phyloP scores from a whole-genome alignment of 1,140 invertebrate species.

The Drosophila kikkawai region DNA sequence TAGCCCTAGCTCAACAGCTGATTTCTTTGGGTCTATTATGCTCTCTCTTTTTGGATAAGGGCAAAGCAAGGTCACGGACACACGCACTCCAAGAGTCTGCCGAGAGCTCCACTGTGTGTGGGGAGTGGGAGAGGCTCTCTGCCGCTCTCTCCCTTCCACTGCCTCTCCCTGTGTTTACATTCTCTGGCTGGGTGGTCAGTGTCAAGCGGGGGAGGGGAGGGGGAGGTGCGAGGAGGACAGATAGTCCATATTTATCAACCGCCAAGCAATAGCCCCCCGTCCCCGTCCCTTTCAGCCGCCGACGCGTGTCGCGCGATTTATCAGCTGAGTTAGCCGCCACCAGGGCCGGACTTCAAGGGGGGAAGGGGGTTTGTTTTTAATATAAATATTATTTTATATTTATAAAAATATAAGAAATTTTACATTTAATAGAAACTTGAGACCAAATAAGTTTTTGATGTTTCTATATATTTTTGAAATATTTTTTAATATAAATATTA shows the following conservation, averaged over 20 bases:
- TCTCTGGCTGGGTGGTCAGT: background rate
- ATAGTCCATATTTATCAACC: slow-evolving; percentile 32
- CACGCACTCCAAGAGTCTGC: slow-evolving; percentile 19
- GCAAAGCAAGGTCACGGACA: slow-evolving; percentile 52
- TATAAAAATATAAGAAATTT: background rate
- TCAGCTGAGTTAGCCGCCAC: slow-evolving; percentile 5
- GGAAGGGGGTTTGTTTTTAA: background rate
- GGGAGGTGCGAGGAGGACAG: background rate
- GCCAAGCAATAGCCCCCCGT: background rate
- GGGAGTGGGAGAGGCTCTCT: slow-evolving; percentile 12
- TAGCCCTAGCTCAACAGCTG: slow-evolving; percentile 11
- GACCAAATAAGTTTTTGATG: background rate
- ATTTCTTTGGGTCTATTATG: background rate
- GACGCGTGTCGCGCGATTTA: slow-evolving; percentile 10
- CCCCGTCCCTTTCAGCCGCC: background rate
- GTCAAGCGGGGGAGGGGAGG: background rate
- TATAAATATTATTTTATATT: background rate
- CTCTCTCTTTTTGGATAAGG: slow-evolving; percentile 14
- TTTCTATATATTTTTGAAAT: background rate
- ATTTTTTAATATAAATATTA: background rate
- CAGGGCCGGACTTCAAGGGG: background rate
- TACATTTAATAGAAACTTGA: background rate
- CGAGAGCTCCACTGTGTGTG: background rate
- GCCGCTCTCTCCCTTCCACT: background rate
- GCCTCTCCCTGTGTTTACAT: slow-evolving; percentile 35